Evolutionary conservation across 2,888 invertebrate species (phyloP), one percentile per base, ranked within the genome.

Genomic region (Sympetrum striolatum): DNA sequence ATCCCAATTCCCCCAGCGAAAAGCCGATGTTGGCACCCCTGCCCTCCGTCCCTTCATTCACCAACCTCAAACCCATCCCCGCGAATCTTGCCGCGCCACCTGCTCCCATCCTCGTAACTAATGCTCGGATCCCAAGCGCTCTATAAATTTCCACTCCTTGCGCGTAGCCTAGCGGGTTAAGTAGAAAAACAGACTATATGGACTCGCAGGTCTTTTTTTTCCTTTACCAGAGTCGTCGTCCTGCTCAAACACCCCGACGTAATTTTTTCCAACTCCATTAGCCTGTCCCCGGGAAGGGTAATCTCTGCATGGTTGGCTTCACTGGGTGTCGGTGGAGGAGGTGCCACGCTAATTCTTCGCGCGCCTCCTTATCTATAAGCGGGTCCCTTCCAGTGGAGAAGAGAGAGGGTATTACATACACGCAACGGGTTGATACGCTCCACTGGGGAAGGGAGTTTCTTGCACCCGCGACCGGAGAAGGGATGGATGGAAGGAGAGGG

Each of bases 31-130:
- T 39, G 44, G 81, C 44, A 44, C 44, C 44, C 44, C 44, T 44
- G 25, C 31, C 31, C 81, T 15, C 81, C 31, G 0, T 25, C 44
- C 81, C 48, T 8, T n/a, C 10, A 44, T 44, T 44, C 44, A 44
- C 10, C 44, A 44, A 44, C n/a, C 48, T 25, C 18, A 31, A 53
- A 81, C 81, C 58, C 25, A 8, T 48, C 25, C 31, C 82, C 86
- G n/a, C 86, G 25, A 58, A 8, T 31, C 31, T 18, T n/a, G 0
- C 35, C 60, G 10, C 86, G 37, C 86, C 86, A 86, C 86, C 86
- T 86, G 86, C 86, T 60, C 86, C 86, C 60, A 37, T 37, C 60
- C 86, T 86, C 86, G 60, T 64, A 86, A 86, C 86, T 86, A 86
- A 86, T 86, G 86, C 86, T 64, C 35, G 37, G 53, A 86, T 86